A percentile compares a stretch with the other conserved stretches of the same genome.
phyloP scores from a whole-genome alignment of 2,888 invertebrate species.

The Shargacucullia verbasci region DNA sequence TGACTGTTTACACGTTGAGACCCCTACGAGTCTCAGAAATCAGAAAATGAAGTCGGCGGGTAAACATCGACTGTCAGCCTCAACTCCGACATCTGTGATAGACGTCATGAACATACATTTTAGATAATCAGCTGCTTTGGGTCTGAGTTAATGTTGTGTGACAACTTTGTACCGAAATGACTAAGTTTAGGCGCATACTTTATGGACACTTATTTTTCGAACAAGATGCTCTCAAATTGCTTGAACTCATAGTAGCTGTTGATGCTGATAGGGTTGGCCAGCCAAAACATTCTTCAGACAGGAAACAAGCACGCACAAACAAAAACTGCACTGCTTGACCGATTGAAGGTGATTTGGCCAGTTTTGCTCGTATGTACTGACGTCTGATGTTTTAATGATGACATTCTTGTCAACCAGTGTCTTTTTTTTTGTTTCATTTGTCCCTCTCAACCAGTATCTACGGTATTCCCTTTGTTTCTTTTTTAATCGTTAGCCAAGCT shows the following conservation, averaged over 20 bases:
- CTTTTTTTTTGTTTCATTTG: too few relatives aligned
- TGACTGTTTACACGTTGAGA: too few relatives aligned
- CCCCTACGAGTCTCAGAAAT: too few relatives aligned
- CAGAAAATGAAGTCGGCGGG: too few relatives aligned
- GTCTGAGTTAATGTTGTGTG: too few relatives aligned
- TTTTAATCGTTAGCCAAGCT: too few relatives aligned
- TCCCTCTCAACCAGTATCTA: too few relatives aligned
- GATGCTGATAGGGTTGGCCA: constrained; percentile 66
- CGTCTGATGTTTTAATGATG: constrained; percentile 4
- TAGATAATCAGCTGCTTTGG: too few relatives aligned
- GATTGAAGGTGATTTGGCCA: neutral
- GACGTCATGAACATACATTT: too few relatives aligned
- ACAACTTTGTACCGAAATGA: neutral
- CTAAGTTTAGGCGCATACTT: constrained; percentile 10
- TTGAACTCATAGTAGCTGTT: constrained; percentile 78
- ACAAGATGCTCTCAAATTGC: constrained; percentile 61
- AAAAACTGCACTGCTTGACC: neutral
- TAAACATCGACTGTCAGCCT: too few relatives aligned
- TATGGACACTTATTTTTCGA: constrained; percentile 59
- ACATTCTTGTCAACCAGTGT: neutral
- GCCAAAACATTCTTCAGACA: constrained; percentile 60
- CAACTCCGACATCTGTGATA: too few relatives aligned
- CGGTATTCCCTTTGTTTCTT: too few relatives aligned
- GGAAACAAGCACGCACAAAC: constrained; percentile 16
- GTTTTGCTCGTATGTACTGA: neutral